Evolutionary conservation across 1,140 invertebrate species (phyloP), one percentile per base, ranked within the genome.

Genomic region (Drosophila ogumai): DNA sequence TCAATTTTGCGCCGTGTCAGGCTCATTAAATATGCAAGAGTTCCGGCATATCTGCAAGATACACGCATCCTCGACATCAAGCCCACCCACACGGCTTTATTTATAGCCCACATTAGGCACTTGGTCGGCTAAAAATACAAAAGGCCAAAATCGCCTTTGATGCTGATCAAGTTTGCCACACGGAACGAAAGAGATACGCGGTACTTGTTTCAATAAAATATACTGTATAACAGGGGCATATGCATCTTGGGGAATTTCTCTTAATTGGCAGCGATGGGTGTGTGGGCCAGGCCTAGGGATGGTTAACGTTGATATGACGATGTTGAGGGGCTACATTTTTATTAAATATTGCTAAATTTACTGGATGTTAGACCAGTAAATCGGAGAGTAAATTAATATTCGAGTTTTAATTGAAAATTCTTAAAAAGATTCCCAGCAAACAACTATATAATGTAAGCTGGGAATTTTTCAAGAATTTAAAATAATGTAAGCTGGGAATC

Each of bases 1-100:
- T 25, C 43, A 71, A 47, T 28, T 71, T 63, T 47, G 22, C 40
- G 34, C 71, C 73, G 59, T 75, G 57, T 50, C 32, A 41, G 31
- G 66, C 52, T 72, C 41, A 81, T 81, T 81, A 61, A 76, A 76
- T 81, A 81, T 81, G 72, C 56, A 75, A 38, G 61, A 63, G 47
- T 58, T 73, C 17, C 66, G 66, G 56, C 41, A 59, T 67, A 57
- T 75, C 60, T 60, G 54, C 41, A 49, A 54, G 34, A 76, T 60
- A 77, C 55, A 76, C 46, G 31, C 63, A 47, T 25, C 57, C 43
- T 22, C 47, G 38, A 36, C 60, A 25, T 36, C 36, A 52, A 17
- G 36, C 36, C 60, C 66, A 43, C 61, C 66, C 66, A 50, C 46
- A 17, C 10, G 17, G 54, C 54, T 41, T 61, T 81, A 81, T 75